Evolutionary conservation across 2,888 invertebrate genomes (phyloP), one percentile per base, ranked within the genome.

Genomic region (Hypolimnas misippus): DNA sequence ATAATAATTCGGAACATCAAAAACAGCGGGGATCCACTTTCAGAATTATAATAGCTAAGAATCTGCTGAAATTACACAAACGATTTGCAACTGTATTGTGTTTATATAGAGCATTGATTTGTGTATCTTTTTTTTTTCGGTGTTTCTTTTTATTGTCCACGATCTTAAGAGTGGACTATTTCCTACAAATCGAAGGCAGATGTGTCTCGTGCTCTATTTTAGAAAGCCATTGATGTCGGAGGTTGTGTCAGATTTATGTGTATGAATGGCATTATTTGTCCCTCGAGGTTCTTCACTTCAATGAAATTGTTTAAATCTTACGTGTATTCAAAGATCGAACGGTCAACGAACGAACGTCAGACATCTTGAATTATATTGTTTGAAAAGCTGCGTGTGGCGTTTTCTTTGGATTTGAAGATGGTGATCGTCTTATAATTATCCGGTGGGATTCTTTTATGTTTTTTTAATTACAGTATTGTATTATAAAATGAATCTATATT

Each of bases 251-350:
- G 70, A 73, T 72, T 75, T 73, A 76, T 74, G 65, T 61, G 65
- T 61, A 53, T 71, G 71, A 73, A 76, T 71, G 65, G 61, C 52
- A 62, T 68, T 68, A 71, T 76, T 75, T 75, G 74, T 75, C 21
- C 44, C 44, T 5, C 21, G 10, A 46, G 44, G 19, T 46, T 3
- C 19, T 19, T 46, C 44, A 19, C 12, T 46, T 46, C 44, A 21
- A 42, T 10, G 10, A 3, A 3, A 42, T 21, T 46, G 21, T 46
- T 21, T 46, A 12, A 12, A 42, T 42, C 17, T 42, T 17, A 42
- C 12, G 12, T 12, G 44, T 19, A 46, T 46, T 19, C 42, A 21
- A 5, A 46, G 10, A 46, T 46, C 21, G 10, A 42, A 42, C 42
- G 44, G 44, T 46, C 19, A 46, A 5, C 44, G 44, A 21, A 46